Evolutionary conservation across 2,888 invertebrate species (phyloP), one percentile per base, ranked within the genome.

Genomic region (Eristalis intricaria): DNA sequence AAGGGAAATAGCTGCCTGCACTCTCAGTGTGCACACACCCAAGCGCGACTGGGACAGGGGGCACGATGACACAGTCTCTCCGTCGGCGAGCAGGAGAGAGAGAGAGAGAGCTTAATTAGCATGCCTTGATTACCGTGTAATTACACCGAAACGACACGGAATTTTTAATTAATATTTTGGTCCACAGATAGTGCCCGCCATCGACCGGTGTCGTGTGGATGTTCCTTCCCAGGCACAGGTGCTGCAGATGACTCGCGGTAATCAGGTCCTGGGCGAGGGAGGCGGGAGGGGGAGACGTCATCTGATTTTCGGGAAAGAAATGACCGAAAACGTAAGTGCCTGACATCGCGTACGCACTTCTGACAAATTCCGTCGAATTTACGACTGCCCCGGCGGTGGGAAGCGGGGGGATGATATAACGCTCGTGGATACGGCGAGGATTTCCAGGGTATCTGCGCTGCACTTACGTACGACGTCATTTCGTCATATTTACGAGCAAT

Each of bases 71-170:
- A 87, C 64, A 80, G 76, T 87, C 75, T 75, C 79, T 71, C 65
- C 76, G 85, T 29, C 58, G 78, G 32, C 32, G 5, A 7, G 29
- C 29, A 4, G 4, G 29, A 2, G 2, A 29, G 32, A 32, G 74
- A 66, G 78, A 78, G 70, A 74, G 78, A 71, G 86, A 79, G 75
- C 79, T 84, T 87, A 87, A 87, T 87, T 87, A 87, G 87, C 87
- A 87, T 87, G 87, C 68, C 75, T 80, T 87, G 84, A 87, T 87
- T 80, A 87, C 87, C 87, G 71, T 87, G 84, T 84, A 87, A 87
- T 87, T 87, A 87, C 87, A 79, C 69, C 84, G 79, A 84, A 84
- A 80, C 69, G 87, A 73, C 79, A 76, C 76, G 64, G 87, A 84
- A 84, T 84, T 87, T 87, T 87, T 84, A 87, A 87, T 87, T 80